Conservation (phyloP, 2,888 invertebrate species). For the Dromius quadrimaculatus region DNA sequence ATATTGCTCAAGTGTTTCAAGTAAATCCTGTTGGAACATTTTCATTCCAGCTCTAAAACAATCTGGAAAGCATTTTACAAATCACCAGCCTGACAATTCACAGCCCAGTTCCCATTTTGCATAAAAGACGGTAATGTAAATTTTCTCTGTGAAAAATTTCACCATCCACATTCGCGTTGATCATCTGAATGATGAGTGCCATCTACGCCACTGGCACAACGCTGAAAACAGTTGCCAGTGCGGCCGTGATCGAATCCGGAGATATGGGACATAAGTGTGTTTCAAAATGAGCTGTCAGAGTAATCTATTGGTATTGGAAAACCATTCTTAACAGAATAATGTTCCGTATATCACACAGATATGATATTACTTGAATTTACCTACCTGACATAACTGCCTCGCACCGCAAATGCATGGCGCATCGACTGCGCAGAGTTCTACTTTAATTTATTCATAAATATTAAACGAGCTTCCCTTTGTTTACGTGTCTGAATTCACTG, state of each 20-base stretch:
- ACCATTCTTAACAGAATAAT: constrained; percentile 50
- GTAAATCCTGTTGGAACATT: no score
- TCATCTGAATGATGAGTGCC: not conserved
- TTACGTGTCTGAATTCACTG: not conserved
- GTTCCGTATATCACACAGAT: constrained; percentile 46
- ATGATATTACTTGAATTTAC: constrained; percentile 50
- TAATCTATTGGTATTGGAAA: constrained; percentile 50
- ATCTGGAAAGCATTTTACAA: no score
- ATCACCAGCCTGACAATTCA: no score
- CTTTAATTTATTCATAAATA: constrained; percentile 18
- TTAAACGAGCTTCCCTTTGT: constrained; percentile 2
- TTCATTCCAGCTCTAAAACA: no score
- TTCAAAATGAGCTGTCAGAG: constrained; percentile 47
- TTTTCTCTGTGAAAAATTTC: not conserved
- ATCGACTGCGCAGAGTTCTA: not conserved
- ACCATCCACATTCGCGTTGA: not conserved
- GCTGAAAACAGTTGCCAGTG: constrained; percentile 15
- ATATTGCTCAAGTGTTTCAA: no score
- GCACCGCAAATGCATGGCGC: not conserved
- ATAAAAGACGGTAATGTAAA: no score
- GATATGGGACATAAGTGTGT: constrained; percentile 46
- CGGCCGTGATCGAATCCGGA: constrained; percentile 33
- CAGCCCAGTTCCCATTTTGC: no score
- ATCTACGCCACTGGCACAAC: not conserved
- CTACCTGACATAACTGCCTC: constrained; percentile 40